A percentile compares a stretch with the other conserved stretches of the same genome.
Evolutionary conservation across 1,140 invertebrate genomes (phyloP).

Genomic region (Procambarus virginalis): DNA sequence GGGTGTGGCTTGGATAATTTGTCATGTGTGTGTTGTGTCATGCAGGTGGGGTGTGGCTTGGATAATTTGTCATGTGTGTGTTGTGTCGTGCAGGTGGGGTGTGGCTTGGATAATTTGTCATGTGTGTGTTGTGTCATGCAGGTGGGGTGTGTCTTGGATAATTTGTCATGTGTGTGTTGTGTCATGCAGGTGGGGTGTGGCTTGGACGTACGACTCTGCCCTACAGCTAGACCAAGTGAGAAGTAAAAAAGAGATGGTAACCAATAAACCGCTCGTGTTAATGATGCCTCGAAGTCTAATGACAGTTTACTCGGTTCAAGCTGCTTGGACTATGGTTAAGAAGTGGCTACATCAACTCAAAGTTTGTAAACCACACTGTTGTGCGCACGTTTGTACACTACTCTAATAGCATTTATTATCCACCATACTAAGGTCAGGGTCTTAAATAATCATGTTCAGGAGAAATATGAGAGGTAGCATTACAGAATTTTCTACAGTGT

Average conservation of each 20-base stretch:
- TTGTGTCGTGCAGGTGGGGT: too few species aligned
- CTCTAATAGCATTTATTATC: background rate
- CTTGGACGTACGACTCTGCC: constrained; percentile 58
- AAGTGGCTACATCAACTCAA: constrained; percentile 62
- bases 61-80: too few species aligned
- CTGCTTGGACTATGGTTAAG: constrained; percentile 55
- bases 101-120: too few species aligned
- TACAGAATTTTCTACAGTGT: too few species aligned
- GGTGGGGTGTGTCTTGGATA: too few species aligned
- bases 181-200: constrained; percentile 59
- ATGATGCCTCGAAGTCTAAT: constrained; percentile 47
- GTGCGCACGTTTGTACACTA: too few species aligned
- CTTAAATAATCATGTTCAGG: background rate
- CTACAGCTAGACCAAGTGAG: constrained; percentile 43
- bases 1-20: too few species aligned
- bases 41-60: too few species aligned
- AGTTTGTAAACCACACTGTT: constrained; percentile 13
- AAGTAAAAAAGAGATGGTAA: constrained; percentile 66
- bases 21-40: too few species aligned
- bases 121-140: too few species aligned
- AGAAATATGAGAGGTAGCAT: background rate
- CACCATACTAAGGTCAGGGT: background rate
- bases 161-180: background rate
- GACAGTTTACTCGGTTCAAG: constrained; percentile 49
- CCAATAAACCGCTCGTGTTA: constrained; percentile 61